Base-by-base conservation (phyloP, 2,113 vertebrate genomes). In the Catharus fuscescens region DNA sequence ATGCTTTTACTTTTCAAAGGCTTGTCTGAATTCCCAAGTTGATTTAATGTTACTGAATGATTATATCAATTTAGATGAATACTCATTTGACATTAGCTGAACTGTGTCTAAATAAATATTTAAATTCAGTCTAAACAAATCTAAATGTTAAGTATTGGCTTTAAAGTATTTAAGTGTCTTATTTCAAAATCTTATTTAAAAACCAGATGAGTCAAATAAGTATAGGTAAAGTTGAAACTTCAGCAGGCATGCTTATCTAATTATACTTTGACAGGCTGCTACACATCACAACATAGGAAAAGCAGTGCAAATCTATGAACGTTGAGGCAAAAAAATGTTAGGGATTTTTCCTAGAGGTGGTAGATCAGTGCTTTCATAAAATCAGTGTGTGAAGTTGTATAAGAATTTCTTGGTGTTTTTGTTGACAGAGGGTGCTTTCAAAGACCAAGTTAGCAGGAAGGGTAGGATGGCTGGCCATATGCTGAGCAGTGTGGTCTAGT, bases 71-170 rank as follows among this genome's bases (percentile, higher is more conserved):
- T 88, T 74, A 84, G 31, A 48, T 77, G 76, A 86, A 80, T 74
- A 50, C 15, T 83, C 12, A 3, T 62, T 92, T 96, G 76, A 83
- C 56, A n/a, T 83, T 78, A 93, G 44, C 44, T 34, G 88, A 94
- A 80, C 70, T 82, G 28, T 56, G 47, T 86, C 64, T 66, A 92
- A 92, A 95, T 93, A 90, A 90, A 83, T 93, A 88, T 73, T 97
- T 95, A 88, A 88, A 73, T 56, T 74, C 60, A 42, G 18, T 54
- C 67, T 86, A 88, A 95, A 90, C 76, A 86, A 94, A 83, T 74
- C 34, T 83, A 77, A 88, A 90, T 93, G 44, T 88, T 83, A 92
- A 80, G 60, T 90, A 60, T 88, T 74, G 50, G 52, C 44, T 83
- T 92, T 52, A 83, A 88, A 90, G 38, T 81, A 56, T 85, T 91